Conservation (phyloP, 35 echinoderm and acorn worm species). For the Ophioderma brevispina region DNA sequence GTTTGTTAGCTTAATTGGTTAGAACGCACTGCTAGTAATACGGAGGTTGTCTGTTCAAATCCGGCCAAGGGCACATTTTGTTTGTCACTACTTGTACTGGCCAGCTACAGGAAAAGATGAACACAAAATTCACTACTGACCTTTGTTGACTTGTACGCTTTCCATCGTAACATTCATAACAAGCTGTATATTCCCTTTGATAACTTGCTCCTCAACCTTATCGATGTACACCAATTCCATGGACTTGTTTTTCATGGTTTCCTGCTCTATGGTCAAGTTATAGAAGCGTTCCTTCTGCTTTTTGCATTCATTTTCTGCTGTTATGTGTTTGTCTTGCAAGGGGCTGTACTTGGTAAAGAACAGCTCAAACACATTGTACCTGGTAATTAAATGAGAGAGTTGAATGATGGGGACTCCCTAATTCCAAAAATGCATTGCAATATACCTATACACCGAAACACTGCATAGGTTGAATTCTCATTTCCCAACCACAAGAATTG, state of each 20-base stretch:
- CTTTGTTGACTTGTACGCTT: not conserved
- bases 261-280: not conserved
- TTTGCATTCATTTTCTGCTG: not conserved
- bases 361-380: not conserved
- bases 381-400: not conserved
- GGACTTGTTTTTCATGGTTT: not conserved
- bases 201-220: not conserved
- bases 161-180: not conserved
- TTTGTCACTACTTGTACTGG: too few species aligned
- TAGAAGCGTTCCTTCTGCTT: not conserved
- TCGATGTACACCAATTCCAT: constrained; percentile 6
- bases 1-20: too few species aligned
- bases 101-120: too few species aligned
- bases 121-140: not conserved
- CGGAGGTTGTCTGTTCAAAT: too few species aligned
- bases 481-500: too few species aligned
- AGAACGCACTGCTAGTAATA: too few species aligned
- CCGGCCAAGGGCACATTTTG: too few species aligned
- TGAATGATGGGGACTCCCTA: not conserved
- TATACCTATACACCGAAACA: too few species aligned
- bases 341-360: not conserved
- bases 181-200: constrained; percentile 1
- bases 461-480: too few species aligned
- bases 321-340: not conserved
- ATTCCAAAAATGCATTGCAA: not conserved